Evolutionary conservation across 2,113 vertebrate species (phyloP), one percentile per base, ranked within the genome.

Genomic region (Pteropus alecto): DNA sequence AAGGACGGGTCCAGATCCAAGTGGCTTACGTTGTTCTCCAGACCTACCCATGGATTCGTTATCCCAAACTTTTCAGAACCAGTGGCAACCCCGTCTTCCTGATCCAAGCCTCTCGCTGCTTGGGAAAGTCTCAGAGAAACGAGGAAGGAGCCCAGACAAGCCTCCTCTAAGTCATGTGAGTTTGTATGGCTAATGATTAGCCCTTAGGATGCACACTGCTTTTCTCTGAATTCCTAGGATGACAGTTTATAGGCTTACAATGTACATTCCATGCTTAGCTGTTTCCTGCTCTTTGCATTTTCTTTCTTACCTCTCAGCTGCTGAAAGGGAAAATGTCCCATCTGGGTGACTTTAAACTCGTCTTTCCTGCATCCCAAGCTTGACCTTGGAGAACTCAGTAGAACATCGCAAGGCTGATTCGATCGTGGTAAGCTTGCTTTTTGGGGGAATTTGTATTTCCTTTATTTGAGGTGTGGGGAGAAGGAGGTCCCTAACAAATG

Each of bases 21-120:
- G 21, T 13, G 58, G 63, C 98, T 98, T 97, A 99, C 98, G 56
- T 99, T 99, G 58, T 98, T 98, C 0, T 99, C 98, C 94, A 99
- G 97, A 30, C 98, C 99, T 90, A 98, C 98, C n/a, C 35, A 3
- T 51, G 98, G 98, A 86, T 99, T 98, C 56, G 94, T 33, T 30
- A 46, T 21, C 13, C 12, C 18, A 22, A 0, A 97, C 0, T 4
- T 2, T 22, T 99, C 98, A 88, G 99, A 99, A 97, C 99, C 99
- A 93, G 97, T 97, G n/a, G 35, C 79, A 46, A 19, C 30, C 6
- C 19, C n/a, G 16, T 35, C 30, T 48, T 41, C 10, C 41, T n/a
- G 63, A 78, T 5, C 41, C 51, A 63, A 41, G 33, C 13, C 46
- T 74, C 87, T 79, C 4, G 11, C 22, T 89, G 71, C 77, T 41